Base-by-base conservation (phyloP, 1,140 invertebrate species). In the Bombus waltoni region DNA sequence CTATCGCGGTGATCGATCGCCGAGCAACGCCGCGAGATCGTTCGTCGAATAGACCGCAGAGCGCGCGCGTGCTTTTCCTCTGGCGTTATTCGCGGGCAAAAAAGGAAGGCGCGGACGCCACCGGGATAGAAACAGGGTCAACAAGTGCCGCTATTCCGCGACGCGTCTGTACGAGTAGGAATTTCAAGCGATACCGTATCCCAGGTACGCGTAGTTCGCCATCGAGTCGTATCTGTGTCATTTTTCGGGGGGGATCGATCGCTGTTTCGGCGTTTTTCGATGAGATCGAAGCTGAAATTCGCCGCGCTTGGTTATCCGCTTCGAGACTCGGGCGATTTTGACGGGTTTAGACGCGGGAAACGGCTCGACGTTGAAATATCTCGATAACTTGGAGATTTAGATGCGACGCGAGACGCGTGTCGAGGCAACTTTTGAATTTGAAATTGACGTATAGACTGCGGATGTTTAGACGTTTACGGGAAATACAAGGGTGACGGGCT, bases 1-100 rank as follows among this genome's bases (percentile, higher is more conserved):
- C 59, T 11, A 72, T 70, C 44, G 74, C 44, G 74, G 40, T 25
- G 75, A 84, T 78, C 75, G 83, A 85, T 80, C 68, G 57, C 22
- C 40, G 81, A 38, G 13, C 62, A n/a, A 5, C 42, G 62, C 81
- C 25, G 44, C 57, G 22, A 68, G 42, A 78, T 78, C 65, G 82
- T 78, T 83, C 44, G 68, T 72, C 83, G 75, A 79, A 79, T 25
- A 59, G n/a, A 84, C 83, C 83, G 83, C 66, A 62, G 28, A 53
- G 53, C 42, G 44, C 15, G 47, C 5, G 47, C 5, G 47, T 47
- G 44, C 75, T 59, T 71, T 59, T 42, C 15, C 44, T 44, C 40
- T 25, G n/a, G 32, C 65, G 25, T 66, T 84, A 59, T 79, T 84
- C 59, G 53, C 15, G 32, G 32, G 53, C 25, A 38, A 72, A 79